Percentiles rank a stretch among this genome's conserved stretches.
phyloP scores from a whole-genome alignment of 2,113 vertebrate species.

The Antigone vipio region DNA sequence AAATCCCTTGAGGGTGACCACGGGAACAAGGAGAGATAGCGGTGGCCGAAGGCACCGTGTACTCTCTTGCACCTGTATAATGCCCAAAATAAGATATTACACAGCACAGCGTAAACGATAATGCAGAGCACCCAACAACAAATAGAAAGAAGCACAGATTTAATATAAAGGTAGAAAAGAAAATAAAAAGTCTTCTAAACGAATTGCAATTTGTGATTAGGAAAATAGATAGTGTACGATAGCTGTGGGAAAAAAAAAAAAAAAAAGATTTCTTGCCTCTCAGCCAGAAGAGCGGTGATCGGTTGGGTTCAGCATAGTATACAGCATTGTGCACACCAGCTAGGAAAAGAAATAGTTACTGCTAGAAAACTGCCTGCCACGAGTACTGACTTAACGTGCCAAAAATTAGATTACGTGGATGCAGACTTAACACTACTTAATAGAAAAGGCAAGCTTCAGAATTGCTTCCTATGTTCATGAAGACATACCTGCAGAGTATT shows the following conservation, averaged over 20 bases:
- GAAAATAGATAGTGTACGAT: too few relatives aligned
- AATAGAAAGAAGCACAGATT: fast-evolving
- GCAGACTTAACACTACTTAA: background rate
- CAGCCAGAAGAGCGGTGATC: background rate
- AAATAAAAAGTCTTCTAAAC: background rate
- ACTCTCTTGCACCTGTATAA: background rate
- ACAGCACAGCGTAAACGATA: background rate
- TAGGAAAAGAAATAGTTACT: background rate
- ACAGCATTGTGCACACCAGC: background rate
- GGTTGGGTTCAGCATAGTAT: background rate
- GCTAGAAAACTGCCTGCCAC: background rate
- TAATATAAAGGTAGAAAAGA: background rate
- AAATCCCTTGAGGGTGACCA: background rate
- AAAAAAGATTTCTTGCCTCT: background rate
- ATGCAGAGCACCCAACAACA: background rate
- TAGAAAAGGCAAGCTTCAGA: background rate
- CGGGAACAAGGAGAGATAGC: background rate
- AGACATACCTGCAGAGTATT: background rate
- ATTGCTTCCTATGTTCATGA: background rate
- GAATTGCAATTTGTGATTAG: background rate
- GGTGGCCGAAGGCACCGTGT: fast-evolving
- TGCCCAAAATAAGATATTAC: background rate
- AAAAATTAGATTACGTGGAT: background rate
- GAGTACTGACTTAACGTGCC: background rate
- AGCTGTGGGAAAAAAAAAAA: background rate